Evolutionary conservation across 2,797 vertebrate species (phyloP), one percentile per base, ranked within the genome.

Genomic region (Myotis myotis): DNA sequence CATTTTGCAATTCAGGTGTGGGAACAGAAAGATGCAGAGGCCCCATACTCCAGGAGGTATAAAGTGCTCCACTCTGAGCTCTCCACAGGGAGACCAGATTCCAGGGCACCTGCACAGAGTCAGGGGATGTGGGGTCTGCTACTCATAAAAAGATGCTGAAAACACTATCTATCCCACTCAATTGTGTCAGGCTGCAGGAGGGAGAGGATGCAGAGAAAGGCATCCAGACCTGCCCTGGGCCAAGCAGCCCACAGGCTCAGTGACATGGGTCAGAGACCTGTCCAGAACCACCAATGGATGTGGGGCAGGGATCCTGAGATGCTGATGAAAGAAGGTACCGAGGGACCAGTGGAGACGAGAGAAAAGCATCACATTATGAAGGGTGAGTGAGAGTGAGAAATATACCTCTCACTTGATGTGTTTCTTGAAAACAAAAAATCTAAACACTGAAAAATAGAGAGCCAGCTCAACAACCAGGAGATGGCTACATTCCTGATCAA

Each of bases 41-140:
- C 22, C 19, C 11, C 6, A 6, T 4, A 5, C 12, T 28, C 20
- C 22, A 15, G 28, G 13, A 0, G 7, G 1, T 55, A 30, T 53
- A 20, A 76, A 87, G 41, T 49, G 25, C 36, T 64, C 6, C 13
- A 19, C 16, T 5, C 2, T 16, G 79, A 80, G 11, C 60, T 30
- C 60, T 62, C 60, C 1, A 23, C 12, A 1, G 12, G 57, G 60
- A 85, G 38, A 30, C 30, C 79, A 49, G 51, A 41, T 28, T 72
- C 33, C 11, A 85, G 36, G 64, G 28, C 33, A 23, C 33, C 30
- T 41, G 41, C 44, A 15, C 49, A 33, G 53, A 76, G 47, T 70
- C 51, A 44, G 22, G 25, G 36, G 5, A 15, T 33, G 8, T 28
- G 76, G 76, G 6, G 33, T 36, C 57, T n/a, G 13, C 20, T 6